Percentiles rank a stretch among this genome's conserved stretches.
These are phyloP conservation scores for Meandrusa payeni DNA, from an alignment of 2,888 invertebrate species.

Conservation along the genomic window DNA sequence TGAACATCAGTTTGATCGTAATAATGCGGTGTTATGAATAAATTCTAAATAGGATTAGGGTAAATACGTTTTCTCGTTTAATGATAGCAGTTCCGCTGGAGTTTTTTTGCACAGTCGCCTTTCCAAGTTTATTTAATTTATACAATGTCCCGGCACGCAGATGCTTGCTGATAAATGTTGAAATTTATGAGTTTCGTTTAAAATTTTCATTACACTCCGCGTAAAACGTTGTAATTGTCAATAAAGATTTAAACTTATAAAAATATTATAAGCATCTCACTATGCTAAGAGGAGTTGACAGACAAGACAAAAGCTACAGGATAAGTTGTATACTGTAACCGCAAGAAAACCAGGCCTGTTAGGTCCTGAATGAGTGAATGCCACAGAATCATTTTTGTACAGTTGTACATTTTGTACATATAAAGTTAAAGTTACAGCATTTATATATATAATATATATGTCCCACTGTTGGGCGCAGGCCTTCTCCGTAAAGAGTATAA, in stretches of 20 bases:
- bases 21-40: conserved; percentile 18
- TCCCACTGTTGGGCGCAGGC: too few relatives aligned
- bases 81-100: conserved; percentile 45
- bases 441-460: too few relatives aligned
- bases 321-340: too few relatives aligned
- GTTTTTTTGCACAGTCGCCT: conserved; percentile 45
- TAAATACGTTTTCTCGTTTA: conserved; percentile 45
- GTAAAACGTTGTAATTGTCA: conserved; percentile 11
- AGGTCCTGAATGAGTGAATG: too few relatives aligned
- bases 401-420: too few relatives aligned
- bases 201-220: conserved; percentile 14
- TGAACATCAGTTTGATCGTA: conserved; percentile 9
- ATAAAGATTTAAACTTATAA: conserved; percentile 15
- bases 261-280: too few relatives aligned
- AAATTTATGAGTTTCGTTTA: conserved; percentile 26
- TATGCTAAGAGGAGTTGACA: too few relatives aligned
- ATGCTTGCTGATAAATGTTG: conserved; percentile 65
- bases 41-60: conserved; percentile 35
- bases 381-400: too few relatives aligned
- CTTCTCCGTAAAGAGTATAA: too few relatives aligned
- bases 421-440: too few relatives aligned
- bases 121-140: conserved; percentile 49
- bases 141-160: conserved; percentile 57
- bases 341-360: too few relatives aligned
- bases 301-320: too few relatives aligned